Percentiles rank a stretch among this genome's conserved stretches.
These are phyloP conservation scores for Agapetus fuscipes DNA, from an alignment of 2,888 invertebrate genomes.

Conservation along the genomic window DNA sequence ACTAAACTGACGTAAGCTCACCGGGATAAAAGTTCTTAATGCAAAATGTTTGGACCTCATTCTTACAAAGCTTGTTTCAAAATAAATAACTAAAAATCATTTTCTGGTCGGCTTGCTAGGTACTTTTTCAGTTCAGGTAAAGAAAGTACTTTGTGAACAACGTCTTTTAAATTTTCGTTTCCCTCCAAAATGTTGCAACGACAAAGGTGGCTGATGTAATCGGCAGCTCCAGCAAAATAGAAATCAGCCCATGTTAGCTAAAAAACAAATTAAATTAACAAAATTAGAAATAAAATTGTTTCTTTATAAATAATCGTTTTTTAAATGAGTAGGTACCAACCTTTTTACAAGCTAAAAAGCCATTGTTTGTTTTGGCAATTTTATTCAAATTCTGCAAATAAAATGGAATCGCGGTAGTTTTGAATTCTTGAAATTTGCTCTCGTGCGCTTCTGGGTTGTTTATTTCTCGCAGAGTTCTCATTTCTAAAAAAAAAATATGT, in stretches of 20 bases:
- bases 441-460: conserved; percentile 24
- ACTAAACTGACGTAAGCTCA: too few species aligned
- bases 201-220: conserved; percentile 15
- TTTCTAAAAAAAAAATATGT: conserved; percentile 21
- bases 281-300: too few species aligned
- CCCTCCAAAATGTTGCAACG: conserved; percentile 24
- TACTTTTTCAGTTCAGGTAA: conserved; percentile 24
- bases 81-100: conserved; percentile 7
- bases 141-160: conserved; percentile 25
- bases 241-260: conserved; percentile 29
- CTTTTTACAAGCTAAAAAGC: conserved; percentile 28
- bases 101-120: conserved; percentile 6
- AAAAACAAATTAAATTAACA: conserved; percentile 14
- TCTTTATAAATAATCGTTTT: not conserved
- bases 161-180: conserved; percentile 23
- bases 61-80: too few species aligned
- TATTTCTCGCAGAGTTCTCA: conserved; percentile 25
- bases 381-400: conserved; percentile 26
- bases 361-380: conserved; percentile 27
- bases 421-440: conserved; percentile 25
- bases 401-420: conserved; percentile 22
- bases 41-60: too few species aligned
- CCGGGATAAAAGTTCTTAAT: too few species aligned
- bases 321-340: conserved; percentile 23
- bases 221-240: conserved; percentile 26